Percentiles rank a stretch among this genome's conserved stretches.
Conservation (phyloP, 2,797 vertebrate genomes). For the Pelodytes ibericus region DNA sequence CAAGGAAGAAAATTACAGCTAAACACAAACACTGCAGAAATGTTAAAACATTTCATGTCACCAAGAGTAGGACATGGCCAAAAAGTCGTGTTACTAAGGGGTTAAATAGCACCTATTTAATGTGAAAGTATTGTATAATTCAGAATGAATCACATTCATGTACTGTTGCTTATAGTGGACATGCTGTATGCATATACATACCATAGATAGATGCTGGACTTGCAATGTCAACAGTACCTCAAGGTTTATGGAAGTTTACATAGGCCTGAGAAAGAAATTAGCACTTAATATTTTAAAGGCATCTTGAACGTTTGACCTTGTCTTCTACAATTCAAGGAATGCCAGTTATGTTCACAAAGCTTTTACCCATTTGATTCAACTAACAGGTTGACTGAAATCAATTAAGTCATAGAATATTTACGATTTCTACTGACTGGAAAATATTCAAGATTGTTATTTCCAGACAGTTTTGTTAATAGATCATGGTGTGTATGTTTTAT, state of each 20-base stretch:
- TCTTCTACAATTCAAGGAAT: conserved; percentile 36
- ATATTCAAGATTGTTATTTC: no score
- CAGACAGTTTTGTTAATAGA: no score
- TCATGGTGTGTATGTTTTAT: no score
- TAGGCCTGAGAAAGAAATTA: conserved; percentile 24
- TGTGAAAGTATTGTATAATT: conserved; percentile 28
- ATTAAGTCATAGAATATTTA: no score
- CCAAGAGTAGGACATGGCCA: no score
- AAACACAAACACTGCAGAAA: no score
- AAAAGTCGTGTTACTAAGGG: no score
- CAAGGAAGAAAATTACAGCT: no score
- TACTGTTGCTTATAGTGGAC: conserved; percentile 15
- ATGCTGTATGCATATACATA: conserved; percentile 26
- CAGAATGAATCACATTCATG: conserved; percentile 13
- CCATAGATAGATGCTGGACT: conserved; percentile 16
- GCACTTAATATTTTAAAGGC: conserved; percentile 37
- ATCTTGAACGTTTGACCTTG: conserved; percentile 26
- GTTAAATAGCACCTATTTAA: conserved; percentile 8
- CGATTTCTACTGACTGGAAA: no score
- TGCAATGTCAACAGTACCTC: conserved; percentile 27
- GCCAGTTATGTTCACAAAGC: conserved; percentile 15
- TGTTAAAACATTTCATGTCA: no score
- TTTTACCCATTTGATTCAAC: background rate
- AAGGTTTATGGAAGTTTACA: conserved; percentile 36
- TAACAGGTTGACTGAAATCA: background rate